phyloP scores from a whole-genome alignment of 1,140 invertebrate species.

The Hypsibius dujardini region DNA sequence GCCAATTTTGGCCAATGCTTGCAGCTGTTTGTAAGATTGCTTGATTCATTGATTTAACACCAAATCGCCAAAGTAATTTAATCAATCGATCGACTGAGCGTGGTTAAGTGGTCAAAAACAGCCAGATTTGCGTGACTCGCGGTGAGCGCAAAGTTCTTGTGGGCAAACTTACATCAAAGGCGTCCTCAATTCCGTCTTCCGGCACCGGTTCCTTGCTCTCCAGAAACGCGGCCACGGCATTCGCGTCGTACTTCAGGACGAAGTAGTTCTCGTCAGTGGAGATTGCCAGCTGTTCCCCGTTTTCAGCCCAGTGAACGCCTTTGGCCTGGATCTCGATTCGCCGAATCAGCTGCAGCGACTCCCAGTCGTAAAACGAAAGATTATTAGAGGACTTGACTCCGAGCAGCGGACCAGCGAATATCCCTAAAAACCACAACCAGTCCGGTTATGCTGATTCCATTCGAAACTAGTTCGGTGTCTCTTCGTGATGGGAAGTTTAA shows the following conservation, averaged over 20 bases:
- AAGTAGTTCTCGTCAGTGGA: constrained; percentile 92
- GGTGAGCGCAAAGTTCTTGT: constrained; percentile 19
- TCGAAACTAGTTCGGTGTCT: too few relatives aligned
- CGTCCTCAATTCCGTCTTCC: constrained; percentile 88
- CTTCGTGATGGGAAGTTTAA: too few relatives aligned
- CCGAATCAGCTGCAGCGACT: constrained; percentile 69
- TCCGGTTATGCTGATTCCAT: too few relatives aligned
- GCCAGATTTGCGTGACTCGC: constrained; percentile 21
- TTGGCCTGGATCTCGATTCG: constrained; percentile 88
- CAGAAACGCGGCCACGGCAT: constrained; percentile 50
- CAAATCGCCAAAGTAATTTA: too few relatives aligned
- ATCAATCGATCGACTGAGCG: too few relatives aligned
- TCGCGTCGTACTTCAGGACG: constrained; percentile 62
- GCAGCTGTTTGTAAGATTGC: too few relatives aligned
- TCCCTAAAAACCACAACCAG: constrained; percentile 41
- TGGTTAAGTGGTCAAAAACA: constrained; percentile 32
- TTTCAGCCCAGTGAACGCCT: constrained; percentile 81
- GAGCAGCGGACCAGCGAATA: constrained; percentile 83
- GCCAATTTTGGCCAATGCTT: too few relatives aligned
- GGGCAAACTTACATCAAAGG: constrained; percentile 59
- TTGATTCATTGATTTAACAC: too few relatives aligned
- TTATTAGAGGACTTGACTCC: constrained; percentile 83
- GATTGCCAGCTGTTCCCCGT: constrained; percentile 75
- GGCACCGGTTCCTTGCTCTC: constrained; percentile 55
- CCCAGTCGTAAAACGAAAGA: constrained; percentile 93